These are phyloP conservation scores for Philotrypesis tridentata DNA, from an alignment of 1,140 invertebrate genomes.

Conservation along the genomic window DNA sequence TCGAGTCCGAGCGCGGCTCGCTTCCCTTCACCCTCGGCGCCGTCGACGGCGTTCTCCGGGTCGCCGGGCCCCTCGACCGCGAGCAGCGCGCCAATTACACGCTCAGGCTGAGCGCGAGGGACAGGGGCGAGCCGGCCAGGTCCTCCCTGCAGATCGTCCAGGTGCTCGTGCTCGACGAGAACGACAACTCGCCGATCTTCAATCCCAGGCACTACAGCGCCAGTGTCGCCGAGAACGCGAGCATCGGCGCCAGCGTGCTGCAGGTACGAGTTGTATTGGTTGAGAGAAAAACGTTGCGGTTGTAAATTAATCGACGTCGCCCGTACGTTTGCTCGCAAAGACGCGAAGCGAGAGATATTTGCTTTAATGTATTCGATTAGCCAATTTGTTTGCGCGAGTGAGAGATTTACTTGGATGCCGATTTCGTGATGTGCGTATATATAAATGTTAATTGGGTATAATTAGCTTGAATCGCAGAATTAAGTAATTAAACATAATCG, in stretches of 20 bases:
- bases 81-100: conserved; percentile 89
- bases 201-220: conserved; percentile 90
- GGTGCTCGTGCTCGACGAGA: conserved; percentile 90
- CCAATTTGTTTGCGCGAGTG: no score
- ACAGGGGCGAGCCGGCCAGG: conserved; percentile 89
- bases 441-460: no score
- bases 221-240: conserved; percentile 93
- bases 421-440: no score
- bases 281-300: no score
- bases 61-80: conserved; percentile 87
- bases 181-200: conserved; percentile 95
- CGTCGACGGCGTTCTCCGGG: conserved; percentile 89
- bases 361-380: no score
- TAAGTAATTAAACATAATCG: no score
- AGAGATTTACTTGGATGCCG: no score
- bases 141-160: conserved; percentile 81
- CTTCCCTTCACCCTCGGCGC: conserved; percentile 89
- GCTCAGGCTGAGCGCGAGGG: conserved; percentile 87
- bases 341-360: no score
- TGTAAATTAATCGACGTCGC: no score
- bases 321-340: no score
- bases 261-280: conserved; percentile 83
- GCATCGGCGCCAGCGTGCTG: conserved; percentile 90
- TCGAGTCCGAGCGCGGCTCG: conserved; percentile 72
- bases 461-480: no score